Percentiles rank a stretch among this genome's conserved stretches.
These are phyloP conservation scores for Euleptes europaea DNA, from an alignment of 2,113 vertebrate species.

Conservation along the genomic window DNA sequence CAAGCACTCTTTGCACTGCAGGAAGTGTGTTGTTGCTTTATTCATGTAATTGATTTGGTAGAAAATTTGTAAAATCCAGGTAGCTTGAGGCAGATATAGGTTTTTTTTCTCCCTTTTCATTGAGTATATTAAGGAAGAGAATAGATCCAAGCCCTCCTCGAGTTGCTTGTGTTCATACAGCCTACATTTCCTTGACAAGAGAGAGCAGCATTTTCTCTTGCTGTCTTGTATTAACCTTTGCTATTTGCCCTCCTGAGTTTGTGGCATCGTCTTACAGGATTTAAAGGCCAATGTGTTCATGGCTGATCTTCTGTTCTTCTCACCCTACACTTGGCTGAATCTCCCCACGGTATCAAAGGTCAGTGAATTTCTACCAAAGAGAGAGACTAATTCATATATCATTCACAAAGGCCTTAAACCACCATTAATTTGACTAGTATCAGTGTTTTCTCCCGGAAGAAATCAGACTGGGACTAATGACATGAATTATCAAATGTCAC, in stretches of 20 bases:
- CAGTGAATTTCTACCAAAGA: background rate
- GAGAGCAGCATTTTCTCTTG: background rate
- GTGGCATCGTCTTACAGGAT: background rate
- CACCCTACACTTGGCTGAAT: background rate
- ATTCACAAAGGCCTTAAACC: background rate
- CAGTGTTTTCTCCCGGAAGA: background rate
- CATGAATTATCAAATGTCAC: background rate
- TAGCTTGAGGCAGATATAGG: background rate
- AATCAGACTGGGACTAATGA: background rate
- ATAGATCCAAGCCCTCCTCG: background rate
- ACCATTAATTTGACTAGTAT: background rate
- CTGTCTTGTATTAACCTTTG: conserved; percentile 27
- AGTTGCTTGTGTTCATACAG: background rate
- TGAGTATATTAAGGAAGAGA: background rate
- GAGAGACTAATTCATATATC: background rate
- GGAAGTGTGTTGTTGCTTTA: conserved; percentile 40
- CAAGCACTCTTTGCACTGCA: conserved; percentile 22
- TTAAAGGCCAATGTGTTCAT: background rate
- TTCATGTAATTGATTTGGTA: conserved; percentile 13
- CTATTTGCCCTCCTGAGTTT: background rate
- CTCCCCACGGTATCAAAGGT: background rate
- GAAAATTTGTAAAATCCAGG: conserved; percentile 12
- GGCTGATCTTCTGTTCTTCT: background rate
- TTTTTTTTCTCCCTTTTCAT: background rate
- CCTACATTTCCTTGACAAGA: background rate